A percentile compares a stretch with the other conserved stretches of the same genome.
Evolutionary conservation across 2,888 invertebrate genomes (phyloP).

Genomic region (Antheraea yamamai): DNA sequence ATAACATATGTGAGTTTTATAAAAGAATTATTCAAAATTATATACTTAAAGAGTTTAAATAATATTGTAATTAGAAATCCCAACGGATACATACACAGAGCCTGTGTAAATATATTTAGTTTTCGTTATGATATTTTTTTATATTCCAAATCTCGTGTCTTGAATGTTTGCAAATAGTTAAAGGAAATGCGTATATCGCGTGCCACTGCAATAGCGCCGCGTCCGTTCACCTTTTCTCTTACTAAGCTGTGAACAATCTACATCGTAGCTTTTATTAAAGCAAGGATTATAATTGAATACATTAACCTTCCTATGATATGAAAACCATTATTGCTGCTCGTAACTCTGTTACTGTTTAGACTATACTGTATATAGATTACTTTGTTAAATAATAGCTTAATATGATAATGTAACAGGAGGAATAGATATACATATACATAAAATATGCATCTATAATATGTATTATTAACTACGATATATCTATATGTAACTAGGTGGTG

Average conservation of each 20-base stretch:
- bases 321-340: neutral
- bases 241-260: constrained; percentile 26
- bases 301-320: neutral
- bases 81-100: too few relatives aligned
- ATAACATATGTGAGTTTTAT: too few relatives aligned
- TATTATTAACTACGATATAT: neutral
- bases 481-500: too few relatives aligned
- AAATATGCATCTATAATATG: too few relatives aligned
- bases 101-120: too few relatives aligned
- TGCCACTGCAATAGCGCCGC: constrained; percentile 42
- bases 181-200: constrained; percentile 54
- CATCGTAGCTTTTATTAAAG: constrained; percentile 25
- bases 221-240: constrained; percentile 61
- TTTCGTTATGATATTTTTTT: neutral
- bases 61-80: too few relatives aligned
- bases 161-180: constrained; percentile 53
- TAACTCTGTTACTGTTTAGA: neutral
- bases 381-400: neutral
- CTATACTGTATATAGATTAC: neutral
- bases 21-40: too few relatives aligned
- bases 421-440: neutral
- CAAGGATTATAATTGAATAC: constrained; percentile 2
- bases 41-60: too few relatives aligned
- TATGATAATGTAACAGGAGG: neutral
- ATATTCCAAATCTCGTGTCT: constrained; percentile 30